Conservation (phyloP, 2,113 vertebrate genomes). For the Phyllopteryx taeniolatus region DNA sequence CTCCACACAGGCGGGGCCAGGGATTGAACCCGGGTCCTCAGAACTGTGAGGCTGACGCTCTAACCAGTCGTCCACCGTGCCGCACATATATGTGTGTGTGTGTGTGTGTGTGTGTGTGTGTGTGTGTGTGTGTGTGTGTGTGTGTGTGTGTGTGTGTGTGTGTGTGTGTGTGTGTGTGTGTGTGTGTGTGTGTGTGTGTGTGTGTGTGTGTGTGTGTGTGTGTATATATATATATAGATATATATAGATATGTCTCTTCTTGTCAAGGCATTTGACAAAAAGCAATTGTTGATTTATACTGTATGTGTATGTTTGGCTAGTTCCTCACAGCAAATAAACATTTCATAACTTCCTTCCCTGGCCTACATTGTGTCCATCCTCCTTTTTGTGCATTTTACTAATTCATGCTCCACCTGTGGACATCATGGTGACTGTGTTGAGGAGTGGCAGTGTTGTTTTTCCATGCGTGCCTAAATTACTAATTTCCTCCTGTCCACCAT, state of each 20-base stretch:
- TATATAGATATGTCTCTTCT: slow-evolving; percentile 4
- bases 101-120: no score
- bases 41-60: no score
- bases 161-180: no score
- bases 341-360: background rate
- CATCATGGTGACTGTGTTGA: slow-evolving; percentile 14
- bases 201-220: no score
- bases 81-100: no score
- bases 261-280: slow-evolving; percentile 27
- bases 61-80: no score
- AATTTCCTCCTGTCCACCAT: slow-evolving; percentile 64
- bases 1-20: no score
- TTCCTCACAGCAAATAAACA: background rate
- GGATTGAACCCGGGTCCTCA: no score
- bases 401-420: slow-evolving; percentile 27
- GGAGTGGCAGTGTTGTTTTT: slow-evolving; percentile 19
- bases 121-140: no score
- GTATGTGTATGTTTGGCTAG: background rate
- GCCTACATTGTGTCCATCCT: background rate
- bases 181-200: no score
- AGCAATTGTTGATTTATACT: background rate
- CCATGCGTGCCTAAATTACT: slow-evolving; percentile 23
- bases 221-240: no score
- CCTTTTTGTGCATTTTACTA: background rate
- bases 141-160: no score